Conservation (phyloP, 2,797 vertebrate genomes). For the Schizothorax lantsangensis region DNA sequence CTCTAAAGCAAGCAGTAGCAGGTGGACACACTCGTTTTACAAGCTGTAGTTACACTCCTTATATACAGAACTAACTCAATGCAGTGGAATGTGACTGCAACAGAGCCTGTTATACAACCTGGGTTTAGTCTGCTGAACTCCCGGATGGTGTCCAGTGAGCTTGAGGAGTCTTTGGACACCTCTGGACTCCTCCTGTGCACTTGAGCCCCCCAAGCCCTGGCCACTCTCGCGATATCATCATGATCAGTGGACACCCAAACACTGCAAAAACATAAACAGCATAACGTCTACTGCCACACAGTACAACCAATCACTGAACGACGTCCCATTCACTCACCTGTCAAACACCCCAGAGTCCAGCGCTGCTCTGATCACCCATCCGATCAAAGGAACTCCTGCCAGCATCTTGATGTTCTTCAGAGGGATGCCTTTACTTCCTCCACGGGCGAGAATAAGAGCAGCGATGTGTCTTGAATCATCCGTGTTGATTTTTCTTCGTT, state of each 20-base stretch:
- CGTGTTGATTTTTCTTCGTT: not conserved
- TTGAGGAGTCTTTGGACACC: constrained; percentile 88
- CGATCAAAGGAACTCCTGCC: constrained; percentile 89
- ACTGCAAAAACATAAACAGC: constrained; percentile 65
- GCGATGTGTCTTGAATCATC: constrained; percentile 69
- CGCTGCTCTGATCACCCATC: constrained; percentile 90
- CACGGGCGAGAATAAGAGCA: constrained; percentile 87
- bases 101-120: constrained; percentile 68
- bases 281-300: not conserved
- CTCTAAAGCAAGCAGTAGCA: not conserved
- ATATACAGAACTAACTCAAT: accelerated
- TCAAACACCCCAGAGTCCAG: constrained; percentile 81
- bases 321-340: constrained; percentile 74
- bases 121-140: constrained; percentile 83
- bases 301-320: not conserved
- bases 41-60: not conserved
- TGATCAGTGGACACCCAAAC: constrained; percentile 97
- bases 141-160: constrained; percentile 88
- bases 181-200: constrained; percentile 87
- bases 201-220: constrained; percentile 82
- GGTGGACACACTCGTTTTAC: constrained; percentile 5
- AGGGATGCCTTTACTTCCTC: constrained; percentile 93
- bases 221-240: constrained; percentile 88
- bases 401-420: constrained; percentile 92
- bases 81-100: not conserved